Base-by-base conservation (phyloP, 2,113 vertebrate species). In the Pithys albifrons region DNA sequence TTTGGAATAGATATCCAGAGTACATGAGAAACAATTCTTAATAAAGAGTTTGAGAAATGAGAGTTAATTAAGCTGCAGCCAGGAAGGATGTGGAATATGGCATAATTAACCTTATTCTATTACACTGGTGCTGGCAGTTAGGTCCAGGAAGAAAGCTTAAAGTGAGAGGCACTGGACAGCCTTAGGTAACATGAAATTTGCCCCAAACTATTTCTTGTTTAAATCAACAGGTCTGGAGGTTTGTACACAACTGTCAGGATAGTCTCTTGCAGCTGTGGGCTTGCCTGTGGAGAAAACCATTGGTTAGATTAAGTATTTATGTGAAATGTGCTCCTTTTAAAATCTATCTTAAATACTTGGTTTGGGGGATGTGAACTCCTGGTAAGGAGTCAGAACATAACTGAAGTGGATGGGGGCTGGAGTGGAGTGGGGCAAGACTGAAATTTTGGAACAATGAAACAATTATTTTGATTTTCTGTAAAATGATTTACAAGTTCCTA, bases 31-130 rank as follows among this genome's bases (percentile, higher is more conserved):
- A 85, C 54, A 92, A 27, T 66, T 66, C 19, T 55, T 95, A 94
- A 79, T 92, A 85, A 93, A 90, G 67, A 83, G 37, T 73, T 89
- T 84, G 67, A 90, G 82, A 88, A 71, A 88, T 85, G 71, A 70
- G 59, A 90, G 46, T 73, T 93, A 91, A 95, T 93, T 95, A 96
- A 85, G 59, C 64, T 77, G 48, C 35, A 93, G 51, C 29, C 91
- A 95, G 95, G 96, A 96, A 97, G 95, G 96, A 93, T 92, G 75
- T 97, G 59, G 85, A 95, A 86, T 80, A 86, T 74, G 83, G 69
- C 59, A 83, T 80, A 90, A 94, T 95, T 90, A 95, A 93, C 95
- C 88, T 97, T 90, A 69, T 43, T 55, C 37, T 80, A 46, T 80
- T 88, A 62, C 4, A 9, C 58, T 92, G 90, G 31, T 93, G 72